These are phyloP conservation scores for Sphyrna mokarran DNA, from an alignment of 2,113 vertebrate species.

Conservation along the genomic window DNA sequence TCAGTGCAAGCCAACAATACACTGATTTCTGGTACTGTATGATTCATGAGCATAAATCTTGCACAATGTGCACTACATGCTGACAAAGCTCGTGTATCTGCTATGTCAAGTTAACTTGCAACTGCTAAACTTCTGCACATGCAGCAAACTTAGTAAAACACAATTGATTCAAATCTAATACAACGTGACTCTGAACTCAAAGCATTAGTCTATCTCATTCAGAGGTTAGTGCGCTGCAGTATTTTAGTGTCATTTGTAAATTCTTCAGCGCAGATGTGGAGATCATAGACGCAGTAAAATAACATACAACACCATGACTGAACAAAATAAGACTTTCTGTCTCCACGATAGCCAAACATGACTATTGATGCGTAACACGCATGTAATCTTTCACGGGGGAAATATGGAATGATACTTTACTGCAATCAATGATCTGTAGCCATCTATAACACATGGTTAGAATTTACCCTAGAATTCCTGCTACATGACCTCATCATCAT, in stretches of 20 bases:
- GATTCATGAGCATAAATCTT: neutral
- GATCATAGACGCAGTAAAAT: too few relatives aligned
- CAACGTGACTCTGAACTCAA: neutral
- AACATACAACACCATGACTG: neutral
- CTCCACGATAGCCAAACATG: neutral
- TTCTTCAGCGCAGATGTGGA: neutral
- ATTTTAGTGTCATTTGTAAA: neutral
- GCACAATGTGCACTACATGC: neutral
- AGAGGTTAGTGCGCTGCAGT: neutral
- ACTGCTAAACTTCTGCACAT: neutral
- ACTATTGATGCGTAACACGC: neutral
- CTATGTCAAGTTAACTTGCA: neutral
- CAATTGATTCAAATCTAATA: neutral
- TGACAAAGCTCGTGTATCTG: neutral
- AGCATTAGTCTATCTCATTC: neutral
- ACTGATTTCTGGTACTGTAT: neutral
- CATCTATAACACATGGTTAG: conserved; percentile 33
- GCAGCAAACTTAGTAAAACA: neutral
- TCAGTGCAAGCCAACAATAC: neutral
- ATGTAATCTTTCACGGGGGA: neutral
- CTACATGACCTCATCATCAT: conserved; percentile 1
- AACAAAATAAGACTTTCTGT: neutral
- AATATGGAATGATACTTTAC: neutral
- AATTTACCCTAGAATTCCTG: conserved; percentile 23
- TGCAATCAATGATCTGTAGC: conserved; percentile 6